phyloP scores from a whole-genome alignment of 2,113 vertebrate genomes.

The Choloepus hoffmanni region DNA sequence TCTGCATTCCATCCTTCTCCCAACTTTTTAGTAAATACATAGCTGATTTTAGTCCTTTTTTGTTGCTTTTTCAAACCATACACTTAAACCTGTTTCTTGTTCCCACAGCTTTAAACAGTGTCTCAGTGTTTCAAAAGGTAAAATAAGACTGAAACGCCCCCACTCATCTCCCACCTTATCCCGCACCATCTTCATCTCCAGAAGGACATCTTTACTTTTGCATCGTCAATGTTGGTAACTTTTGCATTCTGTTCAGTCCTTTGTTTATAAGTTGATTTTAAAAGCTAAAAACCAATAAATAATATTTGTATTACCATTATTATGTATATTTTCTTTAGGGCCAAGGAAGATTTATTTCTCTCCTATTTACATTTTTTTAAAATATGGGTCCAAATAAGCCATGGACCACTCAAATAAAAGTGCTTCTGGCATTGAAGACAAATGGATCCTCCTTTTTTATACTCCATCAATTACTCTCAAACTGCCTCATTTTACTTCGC shows the following conservation, averaged over 20 bases:
- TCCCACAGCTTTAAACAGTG: background rate
- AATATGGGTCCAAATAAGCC: background rate
- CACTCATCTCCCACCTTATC: background rate
- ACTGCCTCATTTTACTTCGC: background rate
- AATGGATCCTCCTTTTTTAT: background rate
- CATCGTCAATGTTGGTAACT: background rate
- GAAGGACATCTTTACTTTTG: background rate
- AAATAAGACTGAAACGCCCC: accelerated
- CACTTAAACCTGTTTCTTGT: background rate
- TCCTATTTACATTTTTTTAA: background rate
- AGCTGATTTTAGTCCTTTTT: background rate
- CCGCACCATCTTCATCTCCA: background rate
- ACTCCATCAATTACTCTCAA: background rate
- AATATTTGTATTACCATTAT: background rate
- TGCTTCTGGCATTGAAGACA: background rate
- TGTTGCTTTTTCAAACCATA: background rate
- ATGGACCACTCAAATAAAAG: background rate
- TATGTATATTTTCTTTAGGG: background rate
- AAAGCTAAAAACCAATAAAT: background rate
- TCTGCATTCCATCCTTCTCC: background rate
- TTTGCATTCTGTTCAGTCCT: background rate
- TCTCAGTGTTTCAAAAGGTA: background rate
- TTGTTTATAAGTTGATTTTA: slow-evolving; percentile 5
- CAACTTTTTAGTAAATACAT: background rate
- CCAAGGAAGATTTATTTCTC: background rate